A percentile compares a stretch with the other conserved stretches of the same genome.
Evolutionary conservation across 2,797 vertebrate genomes (phyloP).

Genomic region (Amphiprion clarkii): DNA sequence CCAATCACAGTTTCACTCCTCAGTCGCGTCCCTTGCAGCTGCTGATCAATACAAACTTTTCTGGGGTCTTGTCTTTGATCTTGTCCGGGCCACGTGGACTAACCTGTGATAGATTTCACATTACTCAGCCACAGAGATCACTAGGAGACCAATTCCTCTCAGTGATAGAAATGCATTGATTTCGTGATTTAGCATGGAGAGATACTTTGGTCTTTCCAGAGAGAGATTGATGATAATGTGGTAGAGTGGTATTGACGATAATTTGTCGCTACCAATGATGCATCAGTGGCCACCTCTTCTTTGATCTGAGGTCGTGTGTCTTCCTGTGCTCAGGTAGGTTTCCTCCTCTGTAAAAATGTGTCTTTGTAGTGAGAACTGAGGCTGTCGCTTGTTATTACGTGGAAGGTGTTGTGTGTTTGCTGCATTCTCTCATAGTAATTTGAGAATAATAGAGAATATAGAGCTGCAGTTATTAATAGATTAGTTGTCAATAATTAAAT

Average conservation of each 20-base stretch:
- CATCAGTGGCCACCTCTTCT: constrained; percentile 65
- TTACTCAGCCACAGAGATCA: constrained; percentile 76
- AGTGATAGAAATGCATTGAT: constrained; percentile 77
- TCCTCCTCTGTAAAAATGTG: constrained; percentile 32
- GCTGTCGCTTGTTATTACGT: constrained; percentile 22
- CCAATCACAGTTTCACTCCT: constrained; percentile 33
- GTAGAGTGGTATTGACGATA: constrained; percentile 75
- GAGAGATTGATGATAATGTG: constrained; percentile 79
- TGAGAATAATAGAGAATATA: no score
- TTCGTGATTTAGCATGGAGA: constrained; percentile 73
- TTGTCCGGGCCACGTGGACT: constrained; percentile 66
- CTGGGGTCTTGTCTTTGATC: constrained; percentile 75
- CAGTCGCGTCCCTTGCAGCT: constrained; percentile 27
- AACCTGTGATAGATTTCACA: constrained; percentile 80
- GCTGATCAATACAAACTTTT: constrained; percentile 75
- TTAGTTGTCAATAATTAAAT: no score
- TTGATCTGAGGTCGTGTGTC: constrained; percentile 50
- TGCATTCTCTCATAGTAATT: not conserved
- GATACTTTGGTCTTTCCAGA: constrained; percentile 77
- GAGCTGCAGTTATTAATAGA: no score
- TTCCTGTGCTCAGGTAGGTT: constrained; percentile 59
- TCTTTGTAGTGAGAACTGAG: constrained; percentile 10
- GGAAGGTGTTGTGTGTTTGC: constrained; percentile 3
- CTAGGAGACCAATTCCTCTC: constrained; percentile 70
- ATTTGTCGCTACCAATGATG: constrained; percentile 73